Evolutionary conservation across 2,113 vertebrate species (phyloP).

Genomic region (Vombatus ursinus): DNA sequence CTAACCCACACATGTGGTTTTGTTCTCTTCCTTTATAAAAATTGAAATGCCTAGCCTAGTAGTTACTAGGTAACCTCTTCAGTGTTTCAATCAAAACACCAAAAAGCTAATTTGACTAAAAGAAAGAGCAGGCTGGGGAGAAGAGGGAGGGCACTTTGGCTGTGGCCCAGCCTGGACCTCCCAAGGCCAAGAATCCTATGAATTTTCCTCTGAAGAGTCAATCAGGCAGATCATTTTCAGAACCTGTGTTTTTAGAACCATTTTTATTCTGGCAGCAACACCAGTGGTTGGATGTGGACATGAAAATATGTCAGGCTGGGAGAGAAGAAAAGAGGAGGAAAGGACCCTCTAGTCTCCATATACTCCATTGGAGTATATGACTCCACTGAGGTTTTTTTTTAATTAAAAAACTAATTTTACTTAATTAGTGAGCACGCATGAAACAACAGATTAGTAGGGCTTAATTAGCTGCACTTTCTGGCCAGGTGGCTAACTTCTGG

Average conservation of each 20-base stretch:
- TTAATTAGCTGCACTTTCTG: neutral
- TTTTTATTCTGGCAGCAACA: neutral
- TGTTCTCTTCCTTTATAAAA: neutral
- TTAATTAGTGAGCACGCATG: neutral
- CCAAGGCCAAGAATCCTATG: neutral
- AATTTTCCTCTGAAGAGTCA: neutral
- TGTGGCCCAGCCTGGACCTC: slow-evolving; percentile 2
- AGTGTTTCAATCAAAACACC: neutral
- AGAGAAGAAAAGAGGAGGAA: slow-evolving; percentile 40
- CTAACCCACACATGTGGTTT: neutral
- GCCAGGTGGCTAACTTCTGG: neutral
- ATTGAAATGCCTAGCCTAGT: neutral
- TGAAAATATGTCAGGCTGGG: slow-evolving; percentile 58
- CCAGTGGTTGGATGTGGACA: slow-evolving; percentile 33
- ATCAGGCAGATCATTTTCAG: neutral
- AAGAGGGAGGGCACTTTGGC: neutral
- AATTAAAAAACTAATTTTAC: neutral
- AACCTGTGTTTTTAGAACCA: neutral
- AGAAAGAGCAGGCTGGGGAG: neutral
- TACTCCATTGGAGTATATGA: neutral
- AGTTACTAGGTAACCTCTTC: neutral
- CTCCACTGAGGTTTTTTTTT: neutral
- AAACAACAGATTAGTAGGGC: neutral
- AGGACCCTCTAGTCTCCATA: neutral
- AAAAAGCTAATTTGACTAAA: neutral